Evolutionary conservation across 2,888 invertebrate species (phyloP), one percentile per base, ranked within the genome.

Genomic region (Theretra japonica): DNA sequence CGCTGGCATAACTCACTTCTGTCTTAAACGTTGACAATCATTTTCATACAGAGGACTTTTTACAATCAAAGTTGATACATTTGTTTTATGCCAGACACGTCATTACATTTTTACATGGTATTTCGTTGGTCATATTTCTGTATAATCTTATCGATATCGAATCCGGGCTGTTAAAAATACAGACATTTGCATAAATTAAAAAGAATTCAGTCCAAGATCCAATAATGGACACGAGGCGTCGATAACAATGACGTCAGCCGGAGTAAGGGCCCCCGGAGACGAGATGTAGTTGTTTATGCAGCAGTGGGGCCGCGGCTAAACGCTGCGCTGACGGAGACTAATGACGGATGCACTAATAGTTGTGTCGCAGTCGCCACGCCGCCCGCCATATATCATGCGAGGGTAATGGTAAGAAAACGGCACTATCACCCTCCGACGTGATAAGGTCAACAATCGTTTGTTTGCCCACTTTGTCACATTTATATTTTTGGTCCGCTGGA

Each of bases 331-430:
- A 94, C 94, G 90, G 89, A 88, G 94, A 95, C 93, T 93, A 95
- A 95, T 95, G 95, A 94, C 90, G 86, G 89, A 94, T 94, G 94
- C 94, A 94, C 94, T 94, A 94, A 94, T 94, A 94, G 95, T 94
- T 89, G 90, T 90, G 91, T 91, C 92, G 89, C 91, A 87, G 83
- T 87, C 88, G 86, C 86, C 85, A 79, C 80, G 83, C 76, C 78
- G 30, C 70, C 60, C 82, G 77, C 84, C 90, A 91, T 93, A 93
- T 89, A 92, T 94, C 94, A 93, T 91, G 88, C 86, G 86, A 87
- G 90, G 88, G 89, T 90, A 90, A 90, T 89, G 89, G 90, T 90
- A 90, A 86, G 90, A 88, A 90, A 90, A 89, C 87, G 85, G 81
- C 86, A 84, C 87, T 88, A 91, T 91, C 92, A 88, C 90, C 88